Percentiles rank a stretch among this genome's conserved stretches.
Conservation (phyloP, 2,797 vertebrate species). For the Ctenopoma multispine region DNA sequence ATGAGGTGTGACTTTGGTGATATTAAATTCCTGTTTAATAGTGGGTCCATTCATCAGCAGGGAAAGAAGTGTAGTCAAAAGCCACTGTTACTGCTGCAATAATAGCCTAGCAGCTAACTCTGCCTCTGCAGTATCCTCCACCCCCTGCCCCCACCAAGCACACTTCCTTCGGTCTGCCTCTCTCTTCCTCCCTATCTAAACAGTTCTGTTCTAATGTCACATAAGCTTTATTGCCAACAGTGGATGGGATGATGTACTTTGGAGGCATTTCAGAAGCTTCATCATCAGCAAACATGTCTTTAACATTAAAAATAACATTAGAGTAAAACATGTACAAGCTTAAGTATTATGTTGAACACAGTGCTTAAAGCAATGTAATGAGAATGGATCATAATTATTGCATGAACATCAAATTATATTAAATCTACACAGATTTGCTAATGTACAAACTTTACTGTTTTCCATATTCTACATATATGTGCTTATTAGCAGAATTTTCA, state of each 20-base stretch:
- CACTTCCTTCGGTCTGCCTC: not conserved
- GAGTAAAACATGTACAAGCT: not conserved
- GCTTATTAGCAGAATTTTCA: too few relatives aligned
- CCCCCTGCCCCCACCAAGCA: too few relatives aligned
- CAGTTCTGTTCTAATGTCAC: not conserved
- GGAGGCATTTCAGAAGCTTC: not conserved
- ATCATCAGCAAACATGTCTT: not conserved
- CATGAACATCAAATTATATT: not conserved
- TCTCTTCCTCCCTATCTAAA: not conserved
- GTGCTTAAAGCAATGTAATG: not conserved
- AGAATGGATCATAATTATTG: not conserved
- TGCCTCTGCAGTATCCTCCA: not conserved
- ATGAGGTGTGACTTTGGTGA: slow-evolving; percentile 53
- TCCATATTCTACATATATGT: too few relatives aligned
- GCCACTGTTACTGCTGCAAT: slow-evolving; percentile 1
- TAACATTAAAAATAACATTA: slow-evolving; percentile 17
- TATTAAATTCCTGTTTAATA: slow-evolving; percentile 69
- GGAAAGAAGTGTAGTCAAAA: slow-evolving; percentile 70
- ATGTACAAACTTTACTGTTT: not conserved
- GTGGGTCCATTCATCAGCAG: slow-evolving; percentile 65
- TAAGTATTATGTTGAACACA: not conserved
- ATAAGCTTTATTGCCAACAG: not conserved
- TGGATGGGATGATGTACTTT: not conserved
- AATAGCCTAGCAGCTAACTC: not conserved
- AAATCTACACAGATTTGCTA: slow-evolving; percentile 1